Base-by-base conservation (phyloP, 2,888 invertebrate species). In the Anagyrus pseudococci region DNA sequence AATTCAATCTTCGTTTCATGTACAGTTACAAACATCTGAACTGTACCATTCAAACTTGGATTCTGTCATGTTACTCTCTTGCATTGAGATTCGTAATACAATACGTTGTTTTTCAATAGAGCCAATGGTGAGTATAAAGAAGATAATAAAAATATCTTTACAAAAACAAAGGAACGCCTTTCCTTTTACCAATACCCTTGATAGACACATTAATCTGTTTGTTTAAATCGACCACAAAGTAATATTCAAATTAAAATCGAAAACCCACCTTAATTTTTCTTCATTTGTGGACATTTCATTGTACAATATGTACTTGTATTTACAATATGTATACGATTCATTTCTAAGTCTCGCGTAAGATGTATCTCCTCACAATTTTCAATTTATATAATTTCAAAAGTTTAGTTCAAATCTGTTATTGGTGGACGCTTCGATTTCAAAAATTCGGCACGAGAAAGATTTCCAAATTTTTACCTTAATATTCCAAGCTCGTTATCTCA, bases 1-100 rank as follows among this genome's bases (percentile, higher is more conserved):
- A 43, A 19, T 8, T 47, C 47, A 48, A 43, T 43, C 25, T 57
- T 26, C 25, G 6, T 8, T 58, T 50, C 43, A 50, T 50, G 10
- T 44, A 29, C 26, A 29, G 8, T 29, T 49, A 50, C 33, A 37
- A 13, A 2, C 33, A 37, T 15, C 13, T 37, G 33, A 8, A 4
- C 8, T 13, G 10, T 37, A 37, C 33, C 33, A 13, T 10, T 37
- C 15, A 37, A 37, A 37, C 33, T 15, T 15, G 33, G 15, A 15
- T n/a, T n/a, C 33, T 37, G 33, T 37, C 33, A 37, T 37, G 33
- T 10, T 37, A 37, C 10, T 37, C 15, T 4, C 33, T 37, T 37
- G 33, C 15, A 10, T 37, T 13, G 2, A 37, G n/a, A n/a, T n/a
- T n/a, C n/a, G n/a, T n/a, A n/a, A n/a, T n/a, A n/a, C n/a, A n/a